Evolutionary conservation across 2,888 invertebrate species (phyloP), one percentile per base, ranked within the genome.

Genomic region (Electrophaes corylata): DNA sequence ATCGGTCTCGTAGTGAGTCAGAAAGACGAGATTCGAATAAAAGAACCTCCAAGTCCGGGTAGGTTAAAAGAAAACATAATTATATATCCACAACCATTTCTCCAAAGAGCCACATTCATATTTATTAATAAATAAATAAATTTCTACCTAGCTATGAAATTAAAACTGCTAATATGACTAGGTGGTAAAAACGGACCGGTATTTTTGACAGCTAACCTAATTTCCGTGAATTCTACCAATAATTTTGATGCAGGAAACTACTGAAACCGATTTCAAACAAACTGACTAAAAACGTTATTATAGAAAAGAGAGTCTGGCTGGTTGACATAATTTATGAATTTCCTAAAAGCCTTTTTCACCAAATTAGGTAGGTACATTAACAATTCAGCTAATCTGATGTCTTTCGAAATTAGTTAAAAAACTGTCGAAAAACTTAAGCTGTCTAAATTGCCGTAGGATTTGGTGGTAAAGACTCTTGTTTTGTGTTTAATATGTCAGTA

Each of bases 101-200:
- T 82, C 78, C 79, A 75, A 82, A 78, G 79, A 79, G 76, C 72
- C 78, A 80, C 83, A 81, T 84, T 79, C 78, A 74, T 79, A 31
- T 14, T 40, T 81, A 79, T 70, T 57, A 63, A 58, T 41, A 40
- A 69, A 83, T 84, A 80, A 81, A 83, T 84, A 82, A 75, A 81
- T 70, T 46, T 73, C 80, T 86, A 88, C 78, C 84, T 88, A 88
- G 82, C 75, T 82, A 81, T 57, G 31, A 43, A 77, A 80, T 76
- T 83, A 84, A 86, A 88, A 87, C 86, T 88, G 90, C 75, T 78
- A 62, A 74, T 83, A 76, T 91, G 91, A 91, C 91, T 90, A 91
- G 90, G 86, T 86, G 84, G 78, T 83, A 81, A 81, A 76, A 57
- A 55, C 74, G 81, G 83, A 76, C 78, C 77, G 69, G 72, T 64